Percentiles rank a stretch among this genome's conserved stretches.
These are phyloP conservation scores for Bombus soroeensis DNA, from an alignment of 1,140 invertebrate genomes.

Conservation along the genomic window DNA sequence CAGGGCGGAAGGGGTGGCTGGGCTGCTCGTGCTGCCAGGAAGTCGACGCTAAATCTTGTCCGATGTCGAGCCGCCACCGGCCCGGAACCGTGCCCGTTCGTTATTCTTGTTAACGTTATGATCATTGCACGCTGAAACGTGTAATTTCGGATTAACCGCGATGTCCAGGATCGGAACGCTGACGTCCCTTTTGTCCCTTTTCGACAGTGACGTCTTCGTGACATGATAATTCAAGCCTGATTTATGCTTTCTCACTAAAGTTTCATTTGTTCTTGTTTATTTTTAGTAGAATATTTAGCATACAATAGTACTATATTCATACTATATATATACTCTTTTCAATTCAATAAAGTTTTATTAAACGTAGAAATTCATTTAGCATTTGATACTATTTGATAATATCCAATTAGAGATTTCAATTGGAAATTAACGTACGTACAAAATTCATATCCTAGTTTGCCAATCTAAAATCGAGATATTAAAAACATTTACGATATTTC, in stretches of 20 bases:
- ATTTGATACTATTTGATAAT: no score
- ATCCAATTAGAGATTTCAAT: no score
- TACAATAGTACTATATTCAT: no score
- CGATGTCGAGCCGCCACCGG: conserved; percentile 63
- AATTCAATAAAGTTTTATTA: no score
- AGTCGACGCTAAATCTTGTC: conserved; percentile 79
- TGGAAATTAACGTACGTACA: no score
- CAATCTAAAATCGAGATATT: no score
- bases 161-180: conserved; percentile 1
- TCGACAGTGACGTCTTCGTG: background rate
- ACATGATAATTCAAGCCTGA: background rate
- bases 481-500: no score
- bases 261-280: background rate
- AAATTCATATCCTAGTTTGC: no score
- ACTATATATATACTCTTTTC: no score
- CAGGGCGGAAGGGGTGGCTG: conserved; percentile 15
- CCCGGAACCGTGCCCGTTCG: conserved; percentile 51
- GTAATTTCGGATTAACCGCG: conserved; percentile 35
- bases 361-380: no score
- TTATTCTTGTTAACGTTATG: conserved; percentile 63
- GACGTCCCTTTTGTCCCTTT: background rate
- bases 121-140: conserved; percentile 48
- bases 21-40: conserved; percentile 66
- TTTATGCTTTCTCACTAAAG: background rate
- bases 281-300: background rate